A percentile compares a stretch with the other conserved stretches of the same genome.
Evolutionary conservation across 2,797 vertebrate species (phyloP).

Genomic region (Phalloptychus januarius): DNA sequence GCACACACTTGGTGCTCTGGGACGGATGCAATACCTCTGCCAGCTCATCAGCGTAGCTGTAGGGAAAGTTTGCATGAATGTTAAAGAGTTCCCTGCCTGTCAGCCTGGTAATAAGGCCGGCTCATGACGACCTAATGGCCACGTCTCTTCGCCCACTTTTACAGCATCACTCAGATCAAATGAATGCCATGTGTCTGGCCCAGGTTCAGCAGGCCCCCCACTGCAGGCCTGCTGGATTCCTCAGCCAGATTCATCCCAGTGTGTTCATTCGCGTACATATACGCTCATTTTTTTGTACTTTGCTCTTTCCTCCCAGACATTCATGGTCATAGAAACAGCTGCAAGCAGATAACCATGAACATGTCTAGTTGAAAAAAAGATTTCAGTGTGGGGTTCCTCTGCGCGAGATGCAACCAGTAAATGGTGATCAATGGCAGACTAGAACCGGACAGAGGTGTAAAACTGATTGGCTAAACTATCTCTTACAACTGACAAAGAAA

Average conservation of each 20-base stretch:
- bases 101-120: slow-evolving; percentile 42
- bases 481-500: slow-evolving; percentile 47
- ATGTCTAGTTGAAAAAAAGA: slow-evolving; percentile 50
- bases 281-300: slow-evolving; percentile 9
- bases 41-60: slow-evolving; percentile 25
- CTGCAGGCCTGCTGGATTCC: slow-evolving; percentile 49
- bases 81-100: slow-evolving; percentile 59
- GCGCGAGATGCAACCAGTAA: slow-evolving; percentile 50
- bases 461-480: slow-evolving; percentile 60
- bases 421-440: slow-evolving; percentile 69
- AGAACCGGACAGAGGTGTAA: slow-evolving; percentile 45
- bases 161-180: slow-evolving; percentile 72
- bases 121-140: slow-evolving; percentile 63
- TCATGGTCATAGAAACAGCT: slow-evolving; percentile 26
- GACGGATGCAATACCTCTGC: slow-evolving; percentile 25
- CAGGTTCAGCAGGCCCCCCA: slow-evolving; percentile 39
- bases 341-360: slow-evolving; percentile 54
- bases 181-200: slow-evolving; percentile 75
- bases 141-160: slow-evolving; percentile 65
- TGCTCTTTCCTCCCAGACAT: slow-evolving; percentile 17
- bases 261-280: slow-evolving; percentile 47
- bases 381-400: slow-evolving; percentile 40
- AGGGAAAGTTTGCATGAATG: slow-evolving; percentile 61
- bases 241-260: slow-evolving; percentile 32
- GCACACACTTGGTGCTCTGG: slow-evolving; percentile 14